Evolutionary conservation across 2,888 invertebrate species (phyloP).

Genomic region (Pyrgus malvae): DNA sequence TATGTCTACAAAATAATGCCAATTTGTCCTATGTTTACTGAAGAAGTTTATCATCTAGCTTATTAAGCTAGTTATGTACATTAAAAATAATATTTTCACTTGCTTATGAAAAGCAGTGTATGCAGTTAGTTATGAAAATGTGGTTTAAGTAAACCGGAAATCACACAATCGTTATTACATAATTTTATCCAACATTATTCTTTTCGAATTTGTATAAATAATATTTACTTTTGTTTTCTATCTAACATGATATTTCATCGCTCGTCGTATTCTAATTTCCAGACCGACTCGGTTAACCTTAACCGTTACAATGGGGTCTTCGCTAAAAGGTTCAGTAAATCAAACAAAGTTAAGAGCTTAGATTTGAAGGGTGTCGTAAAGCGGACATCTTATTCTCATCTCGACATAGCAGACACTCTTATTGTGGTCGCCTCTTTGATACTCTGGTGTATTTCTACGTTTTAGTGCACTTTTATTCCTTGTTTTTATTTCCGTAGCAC

Average conservation of each 20-base stretch:
- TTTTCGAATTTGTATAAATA: no score
- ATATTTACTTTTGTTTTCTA: neutral
- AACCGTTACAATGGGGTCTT: constrained; percentile 28
- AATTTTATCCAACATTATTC: no score
- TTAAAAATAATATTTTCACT: no score
- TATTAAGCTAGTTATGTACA: no score
- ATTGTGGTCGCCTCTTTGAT: constrained; percentile 27
- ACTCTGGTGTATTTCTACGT: constrained; percentile 12
- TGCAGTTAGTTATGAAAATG: no score
- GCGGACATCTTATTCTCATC: constrained; percentile 32
- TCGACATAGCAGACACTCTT: constrained; percentile 32
- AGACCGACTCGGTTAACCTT: constrained; percentile 2
- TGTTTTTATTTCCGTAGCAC: constrained; percentile 13
- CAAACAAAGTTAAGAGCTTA: constrained; percentile 31
- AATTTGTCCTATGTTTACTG: no score
- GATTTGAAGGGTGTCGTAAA: constrained; percentile 30
- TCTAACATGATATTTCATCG: neutral
- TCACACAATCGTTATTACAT: no score
- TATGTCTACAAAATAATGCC: neutral
- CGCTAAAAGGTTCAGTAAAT: constrained; percentile 39
- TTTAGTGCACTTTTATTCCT: constrained; percentile 9
- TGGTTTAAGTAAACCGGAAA: no score
- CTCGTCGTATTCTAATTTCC: neutral
- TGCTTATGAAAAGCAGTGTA: no score
- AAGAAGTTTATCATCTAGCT: no score